Evolutionary conservation across 2,113 vertebrate species (phyloP).

Genomic region (Atrichornis clamosus): DNA sequence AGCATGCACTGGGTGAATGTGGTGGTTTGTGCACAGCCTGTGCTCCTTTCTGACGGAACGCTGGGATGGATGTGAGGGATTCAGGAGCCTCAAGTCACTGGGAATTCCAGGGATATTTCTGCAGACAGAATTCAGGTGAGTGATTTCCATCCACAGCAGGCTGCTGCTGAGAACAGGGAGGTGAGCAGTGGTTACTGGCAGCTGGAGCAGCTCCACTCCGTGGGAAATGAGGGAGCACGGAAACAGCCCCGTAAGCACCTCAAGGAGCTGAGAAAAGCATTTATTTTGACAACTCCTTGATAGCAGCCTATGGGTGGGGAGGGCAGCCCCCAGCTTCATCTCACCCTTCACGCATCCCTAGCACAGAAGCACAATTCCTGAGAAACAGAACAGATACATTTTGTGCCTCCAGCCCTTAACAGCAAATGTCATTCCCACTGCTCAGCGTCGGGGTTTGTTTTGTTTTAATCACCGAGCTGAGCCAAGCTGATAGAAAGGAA

Average conservation of each 20-base stretch:
- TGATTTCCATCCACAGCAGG: background rate
- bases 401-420: background rate
- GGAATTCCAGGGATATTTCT: background rate
- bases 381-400: background rate
- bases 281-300: slow-evolving; percentile 6
- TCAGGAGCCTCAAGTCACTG: background rate
- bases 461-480: background rate
- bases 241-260: background rate
- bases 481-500: background rate
- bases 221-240: background rate
- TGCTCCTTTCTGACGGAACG: background rate
- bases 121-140: background rate
- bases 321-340: background rate
- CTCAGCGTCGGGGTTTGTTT: background rate
- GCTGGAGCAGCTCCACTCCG: background rate
- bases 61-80: background rate
- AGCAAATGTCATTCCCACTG: background rate
- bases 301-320: background rate
- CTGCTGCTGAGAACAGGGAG: background rate
- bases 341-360: background rate
- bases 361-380: background rate
- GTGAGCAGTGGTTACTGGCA: background rate
- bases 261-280: background rate
- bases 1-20: rapidly evolving
- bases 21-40: background rate